Base-by-base conservation (phyloP, 23 tunicate species). In the Botrylloides violaceus region DNA sequence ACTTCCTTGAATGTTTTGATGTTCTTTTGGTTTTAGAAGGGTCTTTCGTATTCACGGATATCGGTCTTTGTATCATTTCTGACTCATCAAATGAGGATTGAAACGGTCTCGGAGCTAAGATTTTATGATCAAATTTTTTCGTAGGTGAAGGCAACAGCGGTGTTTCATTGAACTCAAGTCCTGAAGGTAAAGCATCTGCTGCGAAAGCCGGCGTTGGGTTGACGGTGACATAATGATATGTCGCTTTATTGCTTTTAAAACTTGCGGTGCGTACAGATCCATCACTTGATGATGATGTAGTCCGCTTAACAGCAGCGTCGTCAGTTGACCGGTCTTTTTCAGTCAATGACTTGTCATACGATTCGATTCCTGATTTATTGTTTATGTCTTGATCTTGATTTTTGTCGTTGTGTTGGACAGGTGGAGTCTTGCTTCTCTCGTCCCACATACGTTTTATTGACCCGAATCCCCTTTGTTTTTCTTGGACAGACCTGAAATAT, bases 391-490 rank as follows among this genome's bases (percentile, higher is more conserved):
- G 1, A 23, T 23, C 65, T 23, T 60, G 29, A 20, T 60, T 20
- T 19, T 43, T 72, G 32, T 72, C 79, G 20, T n/a, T n/a, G n/a
- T n/a, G n/a, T n/a, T n/a, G n/a, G n/a, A n/a, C n/a, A n/a, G n/a
- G n/a, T n/a, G 63, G 37, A 29, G 61, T 32, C 30, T 36, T 59
- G 19, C 76, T 29, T 66, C 78, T 84, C 5, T 23, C 35, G 78
- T 66, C 79, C 83, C 83, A 84, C 83, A 84, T 78, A 26, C 77
- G 81, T 43, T 60, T 78, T n/a, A 84, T 39, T 23, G 74, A 61
- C 28, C 76, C 80, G 36, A 84, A 71, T 3, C 83, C 80, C 63
- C 29, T 35, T 37, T 39, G 58, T 9, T 37, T 9, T 12, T 37
- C 74, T 33, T 63, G 29, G 23, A 4, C 9, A 23, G 26, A 5